Percentiles rank a stretch among this genome's conserved stretches.
Evolutionary conservation across 2,888 invertebrate species (phyloP).

Genomic region (Odontocolon sp.): DNA sequence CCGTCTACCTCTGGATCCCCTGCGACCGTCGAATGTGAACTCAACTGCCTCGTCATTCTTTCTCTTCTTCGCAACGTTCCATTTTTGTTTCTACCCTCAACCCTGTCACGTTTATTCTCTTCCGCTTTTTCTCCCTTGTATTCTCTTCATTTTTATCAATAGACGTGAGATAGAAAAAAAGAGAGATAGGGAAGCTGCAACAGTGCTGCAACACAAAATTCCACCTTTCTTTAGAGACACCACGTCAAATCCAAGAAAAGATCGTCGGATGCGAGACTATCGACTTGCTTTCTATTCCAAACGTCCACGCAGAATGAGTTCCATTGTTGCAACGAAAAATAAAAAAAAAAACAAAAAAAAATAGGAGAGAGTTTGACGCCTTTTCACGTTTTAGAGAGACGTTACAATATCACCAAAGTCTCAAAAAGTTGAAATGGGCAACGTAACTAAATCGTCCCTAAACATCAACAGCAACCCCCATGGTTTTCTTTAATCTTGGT

Average conservation of each 20-base stretch:
- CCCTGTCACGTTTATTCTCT: no score
- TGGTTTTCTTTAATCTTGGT: background rate
- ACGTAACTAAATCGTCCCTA: constrained; percentile 35
- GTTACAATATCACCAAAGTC: constrained; percentile 12
- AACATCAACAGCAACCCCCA: constrained; percentile 12
- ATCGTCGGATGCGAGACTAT: constrained; percentile 26
- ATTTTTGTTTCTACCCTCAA: constrained; percentile 62
- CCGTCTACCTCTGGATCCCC: background rate
- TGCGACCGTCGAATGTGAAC: constrained; percentile 49
- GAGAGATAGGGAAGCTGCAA: background rate
- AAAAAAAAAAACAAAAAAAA: background rate
- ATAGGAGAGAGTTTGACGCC: no score
- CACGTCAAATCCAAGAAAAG: constrained; percentile 32
- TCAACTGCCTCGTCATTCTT: constrained; percentile 58
- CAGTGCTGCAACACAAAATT: constrained; percentile 7
- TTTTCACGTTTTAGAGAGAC: no score
- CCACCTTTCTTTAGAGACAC: constrained; percentile 35
- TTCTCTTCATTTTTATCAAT: background rate
- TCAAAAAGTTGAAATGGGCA: constrained; percentile 26
- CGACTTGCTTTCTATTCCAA: constrained; percentile 10
- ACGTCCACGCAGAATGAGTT: background rate
- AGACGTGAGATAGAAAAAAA: constrained; percentile 20
- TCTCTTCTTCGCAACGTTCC: constrained; percentile 25
- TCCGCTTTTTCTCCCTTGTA: background rate
- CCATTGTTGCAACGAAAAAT: background rate